Conservation (phyloP, 2,797 vertebrate species). For the Masticophis lateralis region DNA sequence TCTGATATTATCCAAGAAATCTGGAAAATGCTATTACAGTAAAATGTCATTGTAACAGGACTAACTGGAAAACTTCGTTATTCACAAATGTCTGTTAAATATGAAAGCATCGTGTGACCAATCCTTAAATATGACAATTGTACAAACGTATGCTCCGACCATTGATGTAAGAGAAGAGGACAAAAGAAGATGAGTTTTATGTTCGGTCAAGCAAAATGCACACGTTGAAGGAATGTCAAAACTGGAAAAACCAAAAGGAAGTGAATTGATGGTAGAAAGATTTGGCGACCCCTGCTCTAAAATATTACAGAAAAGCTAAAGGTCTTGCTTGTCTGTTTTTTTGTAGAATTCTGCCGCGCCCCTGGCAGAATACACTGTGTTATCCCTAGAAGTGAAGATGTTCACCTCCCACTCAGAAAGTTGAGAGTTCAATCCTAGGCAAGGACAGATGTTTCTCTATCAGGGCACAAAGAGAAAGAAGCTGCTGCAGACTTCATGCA, state of each 20-base stretch:
- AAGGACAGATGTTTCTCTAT: background rate
- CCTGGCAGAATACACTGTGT: background rate
- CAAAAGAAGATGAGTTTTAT: background rate
- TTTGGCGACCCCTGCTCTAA: background rate
- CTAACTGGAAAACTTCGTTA: background rate
- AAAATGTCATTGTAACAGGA: background rate
- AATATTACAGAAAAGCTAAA: background rate
- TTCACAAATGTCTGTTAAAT: background rate
- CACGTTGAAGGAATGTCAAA: background rate
- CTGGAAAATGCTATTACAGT: background rate
- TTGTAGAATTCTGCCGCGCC: background rate
- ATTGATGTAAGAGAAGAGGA: background rate
- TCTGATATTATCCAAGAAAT: background rate
- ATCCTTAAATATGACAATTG: background rate
- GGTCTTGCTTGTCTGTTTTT: background rate
- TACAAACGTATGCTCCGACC: background rate
- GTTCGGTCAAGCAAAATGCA: background rate
- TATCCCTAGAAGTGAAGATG: background rate
- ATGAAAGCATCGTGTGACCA: background rate
- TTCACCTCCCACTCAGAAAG: background rate
- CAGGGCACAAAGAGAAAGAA: background rate
- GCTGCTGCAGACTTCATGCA: background rate
- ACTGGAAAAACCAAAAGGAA: background rate
- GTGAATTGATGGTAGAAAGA: background rate
- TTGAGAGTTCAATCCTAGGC: background rate